These are phyloP conservation scores for Automeris io DNA, from an alignment of 2,888 invertebrate species.

Conservation along the genomic window DNA sequence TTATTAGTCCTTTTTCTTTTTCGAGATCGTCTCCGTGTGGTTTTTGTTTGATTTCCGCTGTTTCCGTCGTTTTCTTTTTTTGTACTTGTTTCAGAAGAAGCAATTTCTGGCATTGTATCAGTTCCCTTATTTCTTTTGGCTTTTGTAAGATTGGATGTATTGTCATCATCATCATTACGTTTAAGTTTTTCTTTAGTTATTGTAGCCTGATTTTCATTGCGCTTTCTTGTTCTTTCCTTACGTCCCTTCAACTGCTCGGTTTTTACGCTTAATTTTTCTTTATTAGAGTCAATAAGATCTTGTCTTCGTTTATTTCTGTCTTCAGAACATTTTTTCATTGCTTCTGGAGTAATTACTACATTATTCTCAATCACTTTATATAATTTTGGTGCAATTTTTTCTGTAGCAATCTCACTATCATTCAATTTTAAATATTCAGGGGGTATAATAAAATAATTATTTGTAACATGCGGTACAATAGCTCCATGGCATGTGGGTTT, in stretches of 20 bases:
- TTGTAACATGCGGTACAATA: constrained; percentile 27
- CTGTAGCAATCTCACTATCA: constrained; percentile 9
- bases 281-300: neutral
- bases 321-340: constrained; percentile 11
- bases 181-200: neutral
- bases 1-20: neutral
- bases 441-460: constrained; percentile 38
- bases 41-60: neutral
- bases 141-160: neutral
- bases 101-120: no score
- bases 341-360: neutral
- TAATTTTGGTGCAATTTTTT: neutral
- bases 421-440: constrained; percentile 23
- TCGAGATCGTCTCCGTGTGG: neutral
- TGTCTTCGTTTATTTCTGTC: constrained; percentile 10
- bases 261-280: neutral
- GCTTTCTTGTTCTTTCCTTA: constrained; percentile 3
- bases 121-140: neutral
- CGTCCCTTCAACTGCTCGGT: neutral
- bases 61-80: neutral
- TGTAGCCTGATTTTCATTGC: neutral
- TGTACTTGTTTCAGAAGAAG: neutral
- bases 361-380: constrained; percentile 1
- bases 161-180: neutral
- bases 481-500: constrained; percentile 12